These are phyloP conservation scores for Sipha maydis DNA, from an alignment of 2,888 invertebrate genomes.

Conservation along the genomic window DNA sequence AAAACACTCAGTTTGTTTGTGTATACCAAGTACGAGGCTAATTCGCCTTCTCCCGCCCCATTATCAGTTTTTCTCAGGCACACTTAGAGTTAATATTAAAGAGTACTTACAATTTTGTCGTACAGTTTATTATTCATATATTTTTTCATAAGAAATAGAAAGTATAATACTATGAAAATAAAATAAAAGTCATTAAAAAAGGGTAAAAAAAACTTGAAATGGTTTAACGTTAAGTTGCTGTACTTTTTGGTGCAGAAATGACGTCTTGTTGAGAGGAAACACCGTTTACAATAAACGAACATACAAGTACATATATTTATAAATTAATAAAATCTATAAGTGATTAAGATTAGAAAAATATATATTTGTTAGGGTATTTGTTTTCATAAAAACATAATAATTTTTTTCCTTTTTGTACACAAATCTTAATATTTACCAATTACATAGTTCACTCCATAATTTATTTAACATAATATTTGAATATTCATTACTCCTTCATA, in stretches of 20 bases:
- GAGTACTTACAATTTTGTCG: slow-evolving; percentile 44
- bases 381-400: neutral
- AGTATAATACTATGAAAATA: slow-evolving; percentile 10
- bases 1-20: slow-evolving; percentile 52
- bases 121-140: slow-evolving; percentile 23
- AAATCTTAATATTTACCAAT: too few species aligned
- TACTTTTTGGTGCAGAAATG: slow-evolving; percentile 6
- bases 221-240: slow-evolving; percentile 17
- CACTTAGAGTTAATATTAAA: slow-evolving; percentile 44
- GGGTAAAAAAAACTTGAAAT: slow-evolving; percentile 45
- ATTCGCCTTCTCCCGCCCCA: slow-evolving; percentile 4
- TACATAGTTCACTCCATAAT: too few species aligned
- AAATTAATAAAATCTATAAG: slow-evolving; percentile 18
- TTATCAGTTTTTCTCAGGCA: neutral
- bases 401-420: too few species aligned
- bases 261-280: neutral
- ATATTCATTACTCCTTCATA: too few species aligned
- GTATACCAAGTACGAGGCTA: slow-evolving; percentile 16
- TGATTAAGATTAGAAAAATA: neutral
- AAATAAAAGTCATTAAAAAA: slow-evolving; percentile 48
- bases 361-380: too few species aligned
- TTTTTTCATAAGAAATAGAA: slow-evolving; percentile 28
- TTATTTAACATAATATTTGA: too few species aligned
- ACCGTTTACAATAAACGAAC: neutral
- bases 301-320: neutral